Base-by-base conservation (phyloP, 2,797 vertebrate species). In the Sardinella longiceps region DNA sequence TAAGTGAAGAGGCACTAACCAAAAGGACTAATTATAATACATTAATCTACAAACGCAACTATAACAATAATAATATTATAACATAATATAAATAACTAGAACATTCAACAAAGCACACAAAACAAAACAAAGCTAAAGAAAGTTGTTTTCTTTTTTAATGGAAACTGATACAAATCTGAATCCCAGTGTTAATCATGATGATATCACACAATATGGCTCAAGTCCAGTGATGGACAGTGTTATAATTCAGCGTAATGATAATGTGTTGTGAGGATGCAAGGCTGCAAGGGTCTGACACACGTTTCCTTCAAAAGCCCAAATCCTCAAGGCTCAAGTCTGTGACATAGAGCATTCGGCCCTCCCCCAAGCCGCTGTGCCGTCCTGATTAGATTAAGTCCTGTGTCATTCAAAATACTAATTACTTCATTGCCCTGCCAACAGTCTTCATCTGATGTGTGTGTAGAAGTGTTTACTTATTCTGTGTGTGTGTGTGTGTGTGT, bases 311-410 rank as follows among this genome's bases (percentile, higher is more conserved):
- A 84, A 86, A 82, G 85, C 85, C 56, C 86, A 86, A 88, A 87
- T 87, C 81, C 84, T 86, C 84, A 6, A 84, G 85, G 87, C 88
- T 86, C 85, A 86, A 83, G 66, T 37, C 66, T 37, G 33, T 20
- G 66, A 37, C 30, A 74, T 30, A 74, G 14, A 74, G 15, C 66
- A 74, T 4, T 5, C 53, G 23, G 18, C 18, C 53, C 53, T 56
- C 28, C 60, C 25, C 66, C 12, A 6, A 6, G 83, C 45, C 81
- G 81, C 86, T 80, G 87, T 89, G 90, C 89, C 88, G 90, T 92
- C 92, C 91, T 94, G 93, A 93, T 94, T 95, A 93, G 92, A 95
- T 95, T 92, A 94, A 91, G 84, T 86, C 91, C 92, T 92, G 92
- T 92, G 88, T 92, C 89, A 92, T 94, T 87, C 85, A 87, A 90